Percentiles rank a stretch among this genome's conserved stretches.
phyloP scores from a whole-genome alignment of 2,888 invertebrate species.

The Caenorhabditis angaria region DNA sequence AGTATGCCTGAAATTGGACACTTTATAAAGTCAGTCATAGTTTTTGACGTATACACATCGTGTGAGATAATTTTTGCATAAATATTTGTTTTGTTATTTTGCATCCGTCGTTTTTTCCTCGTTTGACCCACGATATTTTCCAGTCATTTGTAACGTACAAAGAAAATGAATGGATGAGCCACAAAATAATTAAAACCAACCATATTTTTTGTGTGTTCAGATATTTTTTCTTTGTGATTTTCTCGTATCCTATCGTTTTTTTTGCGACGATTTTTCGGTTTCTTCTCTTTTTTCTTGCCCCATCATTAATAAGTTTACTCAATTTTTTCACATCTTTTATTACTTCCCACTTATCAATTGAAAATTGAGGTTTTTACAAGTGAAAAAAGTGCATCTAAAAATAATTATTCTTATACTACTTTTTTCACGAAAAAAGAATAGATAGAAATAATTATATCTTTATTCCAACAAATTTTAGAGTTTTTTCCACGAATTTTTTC shows the following conservation, averaged over 20 bases:
- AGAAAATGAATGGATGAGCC: neutral
- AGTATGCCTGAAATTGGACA: neutral
- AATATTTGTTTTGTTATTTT: neutral
- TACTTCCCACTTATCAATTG: neutral
- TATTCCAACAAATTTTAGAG: neutral
- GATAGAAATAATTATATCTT: neutral
- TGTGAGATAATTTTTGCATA: conserved; percentile 1
- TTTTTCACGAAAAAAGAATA: neutral
- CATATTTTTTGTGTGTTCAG: neutral
- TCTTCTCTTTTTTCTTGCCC: neutral
- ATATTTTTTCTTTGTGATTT: too few relatives aligned
- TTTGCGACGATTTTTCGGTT: neutral
- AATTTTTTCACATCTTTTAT: too few relatives aligned
- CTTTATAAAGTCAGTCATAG: conserved; percentile 1
- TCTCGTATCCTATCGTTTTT: neutral
- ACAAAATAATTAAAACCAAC: neutral
- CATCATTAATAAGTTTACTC: too few relatives aligned
- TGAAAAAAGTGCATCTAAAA: neutral
- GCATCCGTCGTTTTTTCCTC: neutral
- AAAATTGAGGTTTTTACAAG: neutral
- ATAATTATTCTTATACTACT: neutral
- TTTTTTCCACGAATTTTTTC: neutral
- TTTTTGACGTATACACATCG: neutral
- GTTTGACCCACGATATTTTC: neutral
- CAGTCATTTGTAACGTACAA: neutral